Conservation (phyloP, 2,888 invertebrate genomes). For the Adineta ricciae region DNA sequence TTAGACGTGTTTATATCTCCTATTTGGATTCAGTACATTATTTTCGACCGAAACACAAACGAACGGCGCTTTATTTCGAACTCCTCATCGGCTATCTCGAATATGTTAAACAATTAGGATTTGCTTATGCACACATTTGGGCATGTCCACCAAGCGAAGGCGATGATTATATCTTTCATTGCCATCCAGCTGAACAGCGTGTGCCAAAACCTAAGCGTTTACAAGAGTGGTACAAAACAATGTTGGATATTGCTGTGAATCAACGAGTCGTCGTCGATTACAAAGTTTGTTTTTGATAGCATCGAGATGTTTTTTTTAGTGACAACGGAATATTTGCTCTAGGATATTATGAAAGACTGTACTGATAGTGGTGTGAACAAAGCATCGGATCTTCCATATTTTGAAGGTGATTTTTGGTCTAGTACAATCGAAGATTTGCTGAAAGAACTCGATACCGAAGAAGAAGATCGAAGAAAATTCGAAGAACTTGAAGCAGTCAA, state of each 20-base stretch:
- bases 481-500: slow-evolving; percentile 87
- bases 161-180: slow-evolving; percentile 99
- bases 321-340: neutral
- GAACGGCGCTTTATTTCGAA: slow-evolving; percentile 97
- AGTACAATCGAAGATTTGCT: slow-evolving; percentile 92
- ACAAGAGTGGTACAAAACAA: slow-evolving; percentile 99
- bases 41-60: slow-evolving; percentile 88
- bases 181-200: slow-evolving; percentile 97
- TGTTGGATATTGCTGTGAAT: slow-evolving; percentile 92
- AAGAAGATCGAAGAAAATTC: slow-evolving; percentile 83
- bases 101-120: slow-evolving; percentile 92
- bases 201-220: slow-evolving; percentile 97
- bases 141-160: slow-evolving; percentile 99
- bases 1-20: slow-evolving; percentile 82
- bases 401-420: slow-evolving; percentile 88
- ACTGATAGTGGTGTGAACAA: slow-evolving; percentile 89
- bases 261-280: slow-evolving; percentile 96
- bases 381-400: slow-evolving; percentile 58
- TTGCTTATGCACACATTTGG: slow-evolving; percentile 99
- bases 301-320: neutral
- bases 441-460: slow-evolving; percentile 87
- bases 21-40: slow-evolving; percentile 98
- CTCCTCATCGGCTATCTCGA: slow-evolving; percentile 95
- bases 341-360: slow-evolving; percentile 73
- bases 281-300: slow-evolving; percentile 54